These are phyloP conservation scores for Oryzias sinensis DNA, from an alignment of 2,797 vertebrate genomes.

Conservation along the genomic window DNA sequence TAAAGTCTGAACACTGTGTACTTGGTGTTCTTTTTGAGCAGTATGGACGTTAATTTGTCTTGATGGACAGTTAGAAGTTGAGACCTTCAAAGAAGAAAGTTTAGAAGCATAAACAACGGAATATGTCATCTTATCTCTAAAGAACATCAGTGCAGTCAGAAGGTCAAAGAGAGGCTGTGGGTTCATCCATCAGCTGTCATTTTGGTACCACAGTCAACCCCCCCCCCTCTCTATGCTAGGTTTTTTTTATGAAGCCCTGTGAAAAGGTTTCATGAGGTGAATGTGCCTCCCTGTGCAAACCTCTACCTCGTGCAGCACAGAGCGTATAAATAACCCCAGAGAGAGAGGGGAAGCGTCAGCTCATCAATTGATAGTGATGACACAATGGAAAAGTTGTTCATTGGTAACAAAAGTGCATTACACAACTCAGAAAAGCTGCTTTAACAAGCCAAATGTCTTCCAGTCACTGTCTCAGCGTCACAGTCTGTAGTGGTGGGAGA, in stretches of 20 bases:
- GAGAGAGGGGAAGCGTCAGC: neutral
- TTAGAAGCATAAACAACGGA: too few relatives aligned
- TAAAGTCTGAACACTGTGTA: too few relatives aligned
- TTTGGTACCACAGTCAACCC: slow-evolving; percentile 1
- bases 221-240: slow-evolving; percentile 24
- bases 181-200: slow-evolving; percentile 25
- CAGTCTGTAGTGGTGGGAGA: too few relatives aligned
- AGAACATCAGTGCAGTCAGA: neutral
- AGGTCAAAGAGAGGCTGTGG: slow-evolving; percentile 5
- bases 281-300: slow-evolving; percentile 9
- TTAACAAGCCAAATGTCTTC: too few relatives aligned
- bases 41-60: too few relatives aligned
- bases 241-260: slow-evolving; percentile 29
- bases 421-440: too few relatives aligned
- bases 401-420: neutral
- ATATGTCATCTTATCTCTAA: neutral
- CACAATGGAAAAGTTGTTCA: slow-evolving; percentile 7
- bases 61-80: too few relatives aligned
- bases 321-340: slow-evolving; percentile 20
- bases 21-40: too few relatives aligned
- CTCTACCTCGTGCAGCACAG: slow-evolving; percentile 10
- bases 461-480: too few relatives aligned
- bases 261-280: slow-evolving; percentile 19
- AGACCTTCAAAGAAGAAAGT: too few relatives aligned
- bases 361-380: neutral